Evolutionary conservation across 2,797 vertebrate genomes (phyloP), one percentile per base, ranked within the genome.

Genomic region (Halcyon leucocephala): DNA sequence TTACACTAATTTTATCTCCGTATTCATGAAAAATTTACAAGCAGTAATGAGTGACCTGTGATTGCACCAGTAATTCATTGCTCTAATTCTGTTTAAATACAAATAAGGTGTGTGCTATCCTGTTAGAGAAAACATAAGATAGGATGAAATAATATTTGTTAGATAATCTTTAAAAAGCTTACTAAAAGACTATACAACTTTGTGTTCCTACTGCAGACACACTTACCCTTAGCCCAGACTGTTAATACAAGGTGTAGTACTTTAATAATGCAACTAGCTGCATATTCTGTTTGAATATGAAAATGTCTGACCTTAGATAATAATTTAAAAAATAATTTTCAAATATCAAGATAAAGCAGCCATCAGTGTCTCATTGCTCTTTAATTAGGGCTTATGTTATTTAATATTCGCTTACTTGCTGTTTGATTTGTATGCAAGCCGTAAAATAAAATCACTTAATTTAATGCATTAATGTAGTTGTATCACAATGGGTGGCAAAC

Each of bases 361-460:
- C 24, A 14, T 69, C 58, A 90, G 35, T 60, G n/a, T 82, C 55
- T 72, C 49, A 74, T 46, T 94, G 37, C 52, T 94, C 64, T 90
- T 93, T 97, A 94, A 95, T 95, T 91, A 91, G 44, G 31, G 33
- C 29, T 85, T 46, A 76, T 46, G 19, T 57, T 95, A 65, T 54
- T 90, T 96, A 89, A 70, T 89, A 92, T 95, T 94, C 80, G 1
- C 90, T 94, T 18, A 66, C 25, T 94, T 62, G 19, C 14, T 55
- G 6, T 65, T 58, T 94, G 67, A 52, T 95, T 97, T 89, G 72
- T 82, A 93, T 72, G 48, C 62, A 97, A 96, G 25, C 26, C 15
- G 16, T 94, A 95, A 94, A 95, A 94, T 35, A 96, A 97, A 95
- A 95, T 92, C 55, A 89, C 28, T 94, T 95, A 86, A 86, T 95